Percentiles rank a stretch among this genome's conserved stretches.
These are phyloP conservation scores for Saccopteryx bilineata DNA, from an alignment of 2,113 vertebrate species.

Conservation along the genomic window DNA sequence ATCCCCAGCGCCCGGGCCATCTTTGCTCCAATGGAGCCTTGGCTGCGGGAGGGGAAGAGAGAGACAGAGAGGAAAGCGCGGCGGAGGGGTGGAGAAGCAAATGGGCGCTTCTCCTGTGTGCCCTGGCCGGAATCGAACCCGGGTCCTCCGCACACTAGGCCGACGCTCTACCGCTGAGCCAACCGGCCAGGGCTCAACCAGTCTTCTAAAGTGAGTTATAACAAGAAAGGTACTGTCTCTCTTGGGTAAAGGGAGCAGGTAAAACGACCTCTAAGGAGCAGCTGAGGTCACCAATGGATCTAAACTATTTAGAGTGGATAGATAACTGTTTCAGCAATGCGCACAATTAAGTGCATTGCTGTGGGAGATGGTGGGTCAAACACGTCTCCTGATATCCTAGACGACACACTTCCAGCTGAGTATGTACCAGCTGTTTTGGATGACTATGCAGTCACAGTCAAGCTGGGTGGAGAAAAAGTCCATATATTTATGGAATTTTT, in stretches of 20 bases:
- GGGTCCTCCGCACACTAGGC: no score
- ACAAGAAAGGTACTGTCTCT: background rate
- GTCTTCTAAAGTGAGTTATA: conserved; percentile 30
- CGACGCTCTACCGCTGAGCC: no score
- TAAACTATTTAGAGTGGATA: conserved; percentile 86
- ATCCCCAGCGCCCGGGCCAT: no score
- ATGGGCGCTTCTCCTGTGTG: no score
- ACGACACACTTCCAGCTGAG: conserved; percentile 99
- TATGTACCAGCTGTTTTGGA: conserved; percentile 94
- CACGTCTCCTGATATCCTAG: conserved; percentile 97
- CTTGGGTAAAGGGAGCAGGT: background rate
- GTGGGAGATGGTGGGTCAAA: conserved; percentile 99
- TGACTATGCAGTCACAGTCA: background rate
- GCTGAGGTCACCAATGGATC: conserved; percentile 82
- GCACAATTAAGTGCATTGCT: conserved; percentile 99
- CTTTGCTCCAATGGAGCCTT: no score
- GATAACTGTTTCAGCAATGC: conserved; percentile 92
- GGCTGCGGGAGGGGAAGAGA: no score
- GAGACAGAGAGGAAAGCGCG: no score
- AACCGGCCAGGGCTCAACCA: no score
- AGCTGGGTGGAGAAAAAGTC: background rate
- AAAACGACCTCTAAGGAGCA: background rate
- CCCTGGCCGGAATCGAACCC: no score
- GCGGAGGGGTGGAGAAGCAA: no score
- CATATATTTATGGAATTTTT: background rate